These are phyloP conservation scores for Drosophila demipolita DNA, from an alignment of 2,888 invertebrate genomes.

Conservation along the genomic window DNA sequence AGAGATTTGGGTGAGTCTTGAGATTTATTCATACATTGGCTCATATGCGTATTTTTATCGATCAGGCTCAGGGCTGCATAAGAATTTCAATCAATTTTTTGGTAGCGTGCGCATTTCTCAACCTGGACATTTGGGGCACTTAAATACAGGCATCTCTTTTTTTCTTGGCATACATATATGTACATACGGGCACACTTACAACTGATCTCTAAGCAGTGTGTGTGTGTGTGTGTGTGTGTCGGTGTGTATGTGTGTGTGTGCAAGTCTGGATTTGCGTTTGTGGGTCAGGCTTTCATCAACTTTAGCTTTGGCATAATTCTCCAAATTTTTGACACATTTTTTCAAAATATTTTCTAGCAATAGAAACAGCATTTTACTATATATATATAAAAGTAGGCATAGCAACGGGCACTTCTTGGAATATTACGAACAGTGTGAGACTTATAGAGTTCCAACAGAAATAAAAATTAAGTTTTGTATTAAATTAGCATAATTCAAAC, in stretches of 20 bases:
- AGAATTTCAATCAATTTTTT: constrained; percentile 5
- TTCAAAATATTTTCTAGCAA: constrained; percentile 36
- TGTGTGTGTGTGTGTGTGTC: constrained; percentile 13
- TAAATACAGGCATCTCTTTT: constrained; percentile 11
- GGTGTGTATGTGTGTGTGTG: constrained; percentile 20
- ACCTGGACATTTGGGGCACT: constrained; percentile 9
- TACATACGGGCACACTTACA: constrained; percentile 39
- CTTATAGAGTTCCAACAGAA: constrained; percentile 57
- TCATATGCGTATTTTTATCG: constrained; percentile 20
- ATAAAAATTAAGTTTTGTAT: constrained; percentile 33
- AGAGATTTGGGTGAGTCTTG: constrained; percentile 20
- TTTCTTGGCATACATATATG: constrained; percentile 24
- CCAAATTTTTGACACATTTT: constrained; percentile 7
- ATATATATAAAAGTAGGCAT: constrained; percentile 17
- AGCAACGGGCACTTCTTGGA: constrained; percentile 36
- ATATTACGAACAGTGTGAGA: constrained; percentile 35
- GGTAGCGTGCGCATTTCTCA: constrained; percentile 16
- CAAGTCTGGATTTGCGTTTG: constrained; percentile 37
- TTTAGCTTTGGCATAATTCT: constrained; percentile 48
- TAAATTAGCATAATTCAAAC: constrained; percentile 64
- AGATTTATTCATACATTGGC: constrained; percentile 17
- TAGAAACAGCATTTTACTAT: constrained; percentile 40
- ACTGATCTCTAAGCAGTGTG: constrained; percentile 26
- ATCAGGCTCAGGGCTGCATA: constrained; percentile 34
- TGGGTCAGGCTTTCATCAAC: constrained; percentile 38